Base-by-base conservation (phyloP, 2,113 vertebrate species). In the Oryzias melastigma region DNA sequence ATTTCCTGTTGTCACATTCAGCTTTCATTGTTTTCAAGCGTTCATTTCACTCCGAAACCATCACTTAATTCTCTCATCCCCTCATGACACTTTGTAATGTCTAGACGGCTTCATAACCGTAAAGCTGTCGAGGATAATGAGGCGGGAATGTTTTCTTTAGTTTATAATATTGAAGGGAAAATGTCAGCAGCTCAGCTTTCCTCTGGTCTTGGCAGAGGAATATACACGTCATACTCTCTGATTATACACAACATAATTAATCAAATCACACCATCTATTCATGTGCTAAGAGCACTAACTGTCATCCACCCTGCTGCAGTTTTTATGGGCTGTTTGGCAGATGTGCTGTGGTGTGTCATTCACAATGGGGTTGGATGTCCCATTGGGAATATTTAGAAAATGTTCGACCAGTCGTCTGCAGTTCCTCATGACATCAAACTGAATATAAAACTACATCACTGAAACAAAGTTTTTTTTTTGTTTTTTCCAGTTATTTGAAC, bases 141-240 rank as follows among this genome's bases (percentile, higher is more conserved):
- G 60, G 45, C 57, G 64, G 61, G 64, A 19, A 63, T 69, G 79
- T 75, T 80, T 86, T 65, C 52, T 65, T 75, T 52, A n/a, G 50
- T 2, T 43, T 1, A 7, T 44, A 47, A 57, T 58, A 14, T 5
- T 24, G 19, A 1, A 29, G n/a, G 57, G n/a, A 48, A 50, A 13
- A 19, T 56, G 63, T 54, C 44, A 35, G 43, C 47, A 4, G 22
- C 12, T 52, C 66, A 17, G 68, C 71, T 84, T 67, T 71, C 51
- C 75, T 82, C 46, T 44, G 51, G 44, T 35, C 15, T 14, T 46
- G n/a, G 44, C 7, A 54, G 35, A 55, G 17, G 24, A 65, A 19
- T 46, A 19, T 24, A 41, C 19, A 22, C 49, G 56, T 80, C 66
- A 58, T 58, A 17, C 15, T 19, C 14, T 20, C 52, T 50, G 40